Evolutionary conservation across 2,797 vertebrate genomes (phyloP), one percentile per base, ranked within the genome.

Genomic region (Halcyon badia): DNA sequence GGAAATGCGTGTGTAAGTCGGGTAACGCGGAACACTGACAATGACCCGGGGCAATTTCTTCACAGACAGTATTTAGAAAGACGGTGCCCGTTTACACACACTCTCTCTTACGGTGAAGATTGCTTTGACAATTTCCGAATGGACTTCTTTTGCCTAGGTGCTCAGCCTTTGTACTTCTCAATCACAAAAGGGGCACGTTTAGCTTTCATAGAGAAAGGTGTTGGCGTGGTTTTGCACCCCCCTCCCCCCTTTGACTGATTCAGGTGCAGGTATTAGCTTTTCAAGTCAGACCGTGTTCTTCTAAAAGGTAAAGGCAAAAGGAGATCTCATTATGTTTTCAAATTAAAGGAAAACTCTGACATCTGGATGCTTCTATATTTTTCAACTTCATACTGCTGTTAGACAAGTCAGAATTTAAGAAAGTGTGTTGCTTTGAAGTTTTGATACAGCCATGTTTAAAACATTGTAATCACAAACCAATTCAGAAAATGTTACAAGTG

Each of bases 31-130:
- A 31, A 54, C 52, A 30, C 52, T 31, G 17, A 18, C 6, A n/a
- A 30, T 12, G 30, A 13, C 30, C 20, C 52, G 11, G 30, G 30
- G 52, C 7, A 30, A 31, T 70, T 72, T 42, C 17, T 17, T 42
- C 17, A 3, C 42, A 15, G n/a, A 5, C 2, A 0, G 8, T 4
- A 1, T 18, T 30, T 28, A 26, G 49, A 7, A 31, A 51, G 28
- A 26, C 2, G 22, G 26, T 41, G 39, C 7, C 0, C 17, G 2
- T 70, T 68, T 42, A 3, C 6, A 1, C 21, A 3, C 13, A 0
- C 14, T 6, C 2, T 18, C 14, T 48, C 31, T 18, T 20, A 4
- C 10, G 5, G 20, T 16, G 20, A 24, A 48, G 22, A 4, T n/a
- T 5, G 31, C n/a, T 89, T 52, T 37, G n/a, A 13, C 37, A 61